Evolutionary conservation across 2,797 vertebrate species (phyloP), one percentile per base, ranked within the genome.

Genomic region (Myoxocephalus aenaeus): DNA sequence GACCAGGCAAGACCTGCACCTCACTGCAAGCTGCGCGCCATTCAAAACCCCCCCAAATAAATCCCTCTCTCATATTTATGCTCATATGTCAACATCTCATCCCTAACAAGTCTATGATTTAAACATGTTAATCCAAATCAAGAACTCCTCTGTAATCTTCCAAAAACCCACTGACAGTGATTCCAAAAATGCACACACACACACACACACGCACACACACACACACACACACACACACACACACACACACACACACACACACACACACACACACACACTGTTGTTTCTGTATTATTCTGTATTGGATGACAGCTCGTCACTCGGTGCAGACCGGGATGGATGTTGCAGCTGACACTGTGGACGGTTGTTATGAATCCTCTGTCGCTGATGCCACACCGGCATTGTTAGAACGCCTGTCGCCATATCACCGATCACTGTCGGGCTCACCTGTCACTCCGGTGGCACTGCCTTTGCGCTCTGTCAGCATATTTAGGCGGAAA

Each of bases 401-500:
- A 40, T 79, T 73, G 77, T 86, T 73, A 64, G 57, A 66, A 75
- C 17, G 59, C 76, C 65, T 77, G 77, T 15, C n/a, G 20, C 58
- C 46, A 78, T 59, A 63, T 46, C 20, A 11, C 40, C 22, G 12
- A 81, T 84, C 70, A 53, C 79, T 75, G 86, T 84, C n/a, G 67
- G 62, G 57, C 70, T 29, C 27, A 1, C 15, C 77, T 76, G 83
- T 82, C 81, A 73, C 58, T 84, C 71, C 11, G 3, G 15, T 32
- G 4, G 64, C 25, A 1, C 20, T 1, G 65, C 17, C 65, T 70
- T 68, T 0, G 6, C 2, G 56, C 86, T 77, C 59, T 22, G 79
- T 83, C 86, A 86, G 83, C 85, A 79, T 53, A 65, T 81, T 76
- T 38, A 72, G 22, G 71, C 61, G 8, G 38, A 12, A 73, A 17